Percentiles rank a stretch among this genome's conserved stretches.
Conservation (phyloP, 2,888 invertebrate species). For the Phaedon cochleariae region DNA sequence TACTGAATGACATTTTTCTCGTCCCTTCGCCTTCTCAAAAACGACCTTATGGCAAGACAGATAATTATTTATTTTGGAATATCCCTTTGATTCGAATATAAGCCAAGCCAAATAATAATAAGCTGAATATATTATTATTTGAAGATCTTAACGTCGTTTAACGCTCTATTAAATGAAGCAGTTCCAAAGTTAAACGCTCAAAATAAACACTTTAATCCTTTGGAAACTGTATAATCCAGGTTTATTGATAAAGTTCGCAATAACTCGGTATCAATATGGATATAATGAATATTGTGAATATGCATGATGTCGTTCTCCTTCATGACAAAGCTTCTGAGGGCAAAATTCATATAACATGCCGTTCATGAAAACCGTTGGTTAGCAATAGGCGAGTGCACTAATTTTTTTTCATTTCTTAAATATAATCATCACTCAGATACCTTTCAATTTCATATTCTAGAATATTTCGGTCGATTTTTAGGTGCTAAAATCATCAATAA, state of each 20-base stretch:
- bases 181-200: constrained; percentile 23
- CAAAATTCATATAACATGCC: too few species aligned
- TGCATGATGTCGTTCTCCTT: neutral
- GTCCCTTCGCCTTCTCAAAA: neutral
- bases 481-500: too few species aligned
- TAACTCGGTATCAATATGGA: constrained; percentile 11
- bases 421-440: too few species aligned
- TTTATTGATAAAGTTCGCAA: constrained; percentile 10
- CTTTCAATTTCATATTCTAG: too few species aligned
- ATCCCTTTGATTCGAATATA: too few species aligned
- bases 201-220: constrained; percentile 20
- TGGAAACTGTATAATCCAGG: constrained; percentile 12
- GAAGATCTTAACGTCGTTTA: constrained; percentile 23
- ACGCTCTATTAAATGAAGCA: constrained; percentile 13
- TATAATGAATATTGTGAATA: constrained; percentile 4
- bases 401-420: too few species aligned
- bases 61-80: neutral
- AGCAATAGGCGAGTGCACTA: too few species aligned
- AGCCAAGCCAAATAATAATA: too few species aligned
- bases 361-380: too few species aligned
- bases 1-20: neutral
- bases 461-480: too few species aligned
- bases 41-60: neutral
- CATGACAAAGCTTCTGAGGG: too few species aligned
- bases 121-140: too few species aligned